A percentile compares a stretch with the other conserved stretches of the same genome.
phyloP scores from a whole-genome alignment of 1,140 invertebrate genomes.

The Nasonia vitripennis region DNA sequence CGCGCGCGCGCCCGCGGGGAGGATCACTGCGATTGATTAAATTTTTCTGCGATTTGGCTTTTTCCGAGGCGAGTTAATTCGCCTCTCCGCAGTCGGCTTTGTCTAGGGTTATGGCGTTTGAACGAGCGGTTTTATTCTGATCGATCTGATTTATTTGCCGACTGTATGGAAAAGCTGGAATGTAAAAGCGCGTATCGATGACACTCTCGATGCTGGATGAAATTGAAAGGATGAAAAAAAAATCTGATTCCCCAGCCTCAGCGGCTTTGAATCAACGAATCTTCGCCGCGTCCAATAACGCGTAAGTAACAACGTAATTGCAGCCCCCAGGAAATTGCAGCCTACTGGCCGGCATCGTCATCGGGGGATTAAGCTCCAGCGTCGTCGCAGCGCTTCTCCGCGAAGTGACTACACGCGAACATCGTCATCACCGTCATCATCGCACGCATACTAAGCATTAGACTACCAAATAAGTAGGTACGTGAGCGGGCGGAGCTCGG shows the following conservation, averaged over 20 bases:
- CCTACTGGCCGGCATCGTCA: background rate
- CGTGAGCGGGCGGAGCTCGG: conserved; percentile 57
- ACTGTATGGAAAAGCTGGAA: no score
- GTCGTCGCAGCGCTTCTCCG: background rate
- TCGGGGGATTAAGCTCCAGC: background rate
- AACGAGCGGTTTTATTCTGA: no score
- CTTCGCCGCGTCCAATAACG: background rate
- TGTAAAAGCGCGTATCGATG: no score
- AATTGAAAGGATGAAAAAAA: no score
- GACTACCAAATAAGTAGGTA: conserved; percentile 76
- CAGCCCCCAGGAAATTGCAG: conserved; percentile 32
- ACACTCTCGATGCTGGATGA: no score
- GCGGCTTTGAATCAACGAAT: background rate
- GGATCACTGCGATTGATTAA: conserved; percentile 35
- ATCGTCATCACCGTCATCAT: conserved; percentile 57
- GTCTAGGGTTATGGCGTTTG: background rate
- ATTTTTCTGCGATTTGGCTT: conserved; percentile 18
- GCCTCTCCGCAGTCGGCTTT: background rate
- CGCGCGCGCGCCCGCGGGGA: background rate
- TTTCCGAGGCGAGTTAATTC: background rate
- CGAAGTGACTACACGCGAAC: no score
- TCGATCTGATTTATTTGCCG: no score
- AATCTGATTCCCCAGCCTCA: no score
- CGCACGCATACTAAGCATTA: conserved; percentile 65
- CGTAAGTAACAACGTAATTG: conserved; percentile 40